Evolutionary conservation across 1,140 invertebrate species (phyloP).

Genomic region (Drosophila orena): DNA sequence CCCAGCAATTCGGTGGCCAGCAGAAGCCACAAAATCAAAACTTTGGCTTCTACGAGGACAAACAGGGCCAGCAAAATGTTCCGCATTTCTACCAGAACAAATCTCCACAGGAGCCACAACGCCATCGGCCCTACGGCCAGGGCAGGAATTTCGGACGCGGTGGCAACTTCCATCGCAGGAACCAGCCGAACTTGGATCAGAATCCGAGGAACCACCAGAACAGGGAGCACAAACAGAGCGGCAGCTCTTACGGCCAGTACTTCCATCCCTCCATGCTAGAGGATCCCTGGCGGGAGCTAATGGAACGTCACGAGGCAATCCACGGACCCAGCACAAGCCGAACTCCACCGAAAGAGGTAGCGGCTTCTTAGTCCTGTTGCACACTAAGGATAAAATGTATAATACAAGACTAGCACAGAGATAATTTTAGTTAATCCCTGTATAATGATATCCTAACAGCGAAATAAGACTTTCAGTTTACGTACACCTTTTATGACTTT

Average conservation of each 20-base stretch:
- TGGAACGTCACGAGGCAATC: constrained; percentile 67
- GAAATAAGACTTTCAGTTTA: too few relatives aligned
- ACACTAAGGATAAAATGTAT: not conserved
- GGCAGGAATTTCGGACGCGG: constrained; percentile 38
- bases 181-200: constrained; percentile 14
- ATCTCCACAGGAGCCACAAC: constrained; percentile 38
- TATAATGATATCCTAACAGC: not conserved
- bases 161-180: constrained; percentile 32
- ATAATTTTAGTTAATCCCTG: not conserved
- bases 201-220: constrained; percentile 9
- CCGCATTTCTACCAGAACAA: constrained; percentile 66
- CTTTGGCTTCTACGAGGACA: constrained; percentile 50
- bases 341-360: not conserved
- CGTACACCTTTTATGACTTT: too few relatives aligned
- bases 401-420: not conserved
- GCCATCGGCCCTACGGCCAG: constrained; percentile 26
- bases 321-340: constrained; percentile 16
- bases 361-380: not conserved
- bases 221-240: constrained; percentile 12
- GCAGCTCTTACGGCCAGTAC: constrained; percentile 39
- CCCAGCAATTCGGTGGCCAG: constrained; percentile 56
- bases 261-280: constrained; percentile 76
- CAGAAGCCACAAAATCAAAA: constrained; percentile 23
- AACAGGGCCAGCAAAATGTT: constrained; percentile 25
- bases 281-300: constrained; percentile 74